Percentiles rank a stretch among this genome's conserved stretches.
phyloP scores from a whole-genome alignment of 2,113 vertebrate genomes.

The Neogale vison region DNA sequence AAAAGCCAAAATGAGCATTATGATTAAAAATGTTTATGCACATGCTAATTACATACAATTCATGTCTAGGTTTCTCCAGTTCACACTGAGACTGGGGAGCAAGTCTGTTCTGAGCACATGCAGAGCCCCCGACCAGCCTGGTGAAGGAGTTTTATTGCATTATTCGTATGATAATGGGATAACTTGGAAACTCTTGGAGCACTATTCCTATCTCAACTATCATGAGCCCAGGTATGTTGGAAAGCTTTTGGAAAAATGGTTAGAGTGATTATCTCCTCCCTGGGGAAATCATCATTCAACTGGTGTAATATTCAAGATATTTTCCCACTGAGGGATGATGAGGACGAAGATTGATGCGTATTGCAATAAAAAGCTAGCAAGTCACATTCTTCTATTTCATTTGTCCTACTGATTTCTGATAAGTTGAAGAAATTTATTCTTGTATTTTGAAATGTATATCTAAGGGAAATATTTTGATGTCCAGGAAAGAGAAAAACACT shows the following conservation, averaged over 20 bases:
- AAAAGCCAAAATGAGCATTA: conserved; percentile 49
- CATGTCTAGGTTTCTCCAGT: conserved; percentile 94
- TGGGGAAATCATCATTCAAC: not conserved
- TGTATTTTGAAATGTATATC: conserved; percentile 1
- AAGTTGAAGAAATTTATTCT: not conserved
- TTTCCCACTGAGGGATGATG: not conserved
- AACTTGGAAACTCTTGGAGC: conserved; percentile 97
- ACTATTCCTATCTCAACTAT: conserved; percentile 96
- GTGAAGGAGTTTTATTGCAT: conserved; percentile 96
- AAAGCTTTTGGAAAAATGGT: not conserved
- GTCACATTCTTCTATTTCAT: not conserved
- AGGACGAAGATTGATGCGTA: not conserved
- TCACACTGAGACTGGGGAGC: conserved; percentile 95
- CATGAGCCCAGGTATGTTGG: conserved; percentile 94
- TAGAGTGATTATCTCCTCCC: not conserved
- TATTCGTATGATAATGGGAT: conserved; percentile 98
- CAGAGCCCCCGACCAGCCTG: conserved; percentile 95
- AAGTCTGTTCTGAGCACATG: conserved; percentile 96
- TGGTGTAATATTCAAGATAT: not conserved
- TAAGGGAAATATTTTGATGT: not conserved
- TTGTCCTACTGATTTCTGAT: not conserved
- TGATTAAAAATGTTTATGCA: not conserved
- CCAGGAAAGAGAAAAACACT: not conserved
- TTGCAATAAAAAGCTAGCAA: not conserved
- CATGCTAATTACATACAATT: conserved; percentile 6